Conservation (phyloP, 2,113 vertebrate genomes). For the Strix aluco region DNA sequence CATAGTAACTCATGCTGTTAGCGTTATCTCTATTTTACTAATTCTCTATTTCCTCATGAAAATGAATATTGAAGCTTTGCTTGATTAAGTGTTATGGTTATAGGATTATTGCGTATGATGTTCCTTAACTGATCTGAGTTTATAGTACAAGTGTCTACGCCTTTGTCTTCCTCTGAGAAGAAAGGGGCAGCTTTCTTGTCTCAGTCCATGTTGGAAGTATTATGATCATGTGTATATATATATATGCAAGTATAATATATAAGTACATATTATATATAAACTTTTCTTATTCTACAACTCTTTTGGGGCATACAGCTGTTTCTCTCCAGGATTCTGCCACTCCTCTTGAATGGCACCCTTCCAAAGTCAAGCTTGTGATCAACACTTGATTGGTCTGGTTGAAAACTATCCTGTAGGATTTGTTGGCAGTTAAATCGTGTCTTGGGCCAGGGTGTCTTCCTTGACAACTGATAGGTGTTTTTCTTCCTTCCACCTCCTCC, state of each 20-base stretch:
- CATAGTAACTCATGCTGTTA: neutral
- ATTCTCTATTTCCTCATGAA: neutral
- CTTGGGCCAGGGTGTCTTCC: neutral
- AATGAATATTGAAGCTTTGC: neutral
- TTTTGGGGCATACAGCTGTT: neutral
- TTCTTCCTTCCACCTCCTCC: conserved; percentile 16
- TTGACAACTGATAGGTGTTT: neutral
- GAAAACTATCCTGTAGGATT: neutral
- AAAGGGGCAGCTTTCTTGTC: neutral
- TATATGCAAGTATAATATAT: too few relatives aligned
- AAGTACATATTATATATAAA: neutral
- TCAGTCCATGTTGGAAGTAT: neutral
- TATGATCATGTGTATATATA: neutral
- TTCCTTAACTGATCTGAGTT: neutral
- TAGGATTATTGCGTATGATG: rapidly evolving
- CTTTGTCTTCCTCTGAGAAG: neutral
- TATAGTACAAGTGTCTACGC: neutral
- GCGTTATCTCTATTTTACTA: neutral
- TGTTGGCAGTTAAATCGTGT: neutral
- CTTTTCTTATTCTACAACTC: neutral
- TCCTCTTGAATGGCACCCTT: neutral
- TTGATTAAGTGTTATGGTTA: neutral
- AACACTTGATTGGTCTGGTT: neutral
- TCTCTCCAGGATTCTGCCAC: neutral
- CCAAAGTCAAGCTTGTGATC: neutral